Percentiles rank a stretch among this genome's conserved stretches.
Conservation (phyloP, 1,140 invertebrate genomes). For the Formica selysi region DNA sequence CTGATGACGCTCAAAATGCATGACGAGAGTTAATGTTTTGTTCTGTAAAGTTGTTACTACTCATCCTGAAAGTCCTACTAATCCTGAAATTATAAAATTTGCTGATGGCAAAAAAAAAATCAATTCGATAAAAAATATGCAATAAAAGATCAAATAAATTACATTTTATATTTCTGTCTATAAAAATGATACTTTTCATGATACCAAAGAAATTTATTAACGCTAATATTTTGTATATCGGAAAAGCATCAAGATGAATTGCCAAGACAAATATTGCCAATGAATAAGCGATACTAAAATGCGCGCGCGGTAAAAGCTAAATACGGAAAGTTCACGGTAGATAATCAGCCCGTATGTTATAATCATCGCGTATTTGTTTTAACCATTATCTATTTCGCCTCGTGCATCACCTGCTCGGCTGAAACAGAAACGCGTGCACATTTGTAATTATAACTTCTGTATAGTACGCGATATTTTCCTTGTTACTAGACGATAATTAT, state of each 20-base stretch:
- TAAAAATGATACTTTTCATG: neutral
- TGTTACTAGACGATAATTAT: slow-evolving; percentile 42
- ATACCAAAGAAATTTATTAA: neutral
- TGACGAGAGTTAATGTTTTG: slow-evolving; percentile 75
- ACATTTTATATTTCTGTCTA: neutral
- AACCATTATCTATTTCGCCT: slow-evolving; percentile 81
- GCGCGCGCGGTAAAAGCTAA: slow-evolving; percentile 76
- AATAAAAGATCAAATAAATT: neutral
- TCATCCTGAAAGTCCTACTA: slow-evolving; percentile 16
- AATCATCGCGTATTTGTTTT: slow-evolving; percentile 84
- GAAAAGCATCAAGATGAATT: slow-evolving; percentile 38
- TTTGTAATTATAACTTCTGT: slow-evolving; percentile 55
- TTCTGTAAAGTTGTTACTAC: slow-evolving; percentile 68
- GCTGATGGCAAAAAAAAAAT: neutral
- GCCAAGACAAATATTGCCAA: slow-evolving; percentile 39
- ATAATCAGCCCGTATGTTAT: slow-evolving; percentile 85
- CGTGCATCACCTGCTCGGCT: slow-evolving; percentile 81
- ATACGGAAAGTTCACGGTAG: slow-evolving; percentile 83
- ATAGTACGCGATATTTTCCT: slow-evolving; percentile 24
- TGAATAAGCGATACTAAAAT: slow-evolving; percentile 65
- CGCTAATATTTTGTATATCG: neutral
- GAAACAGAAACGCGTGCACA: slow-evolving; percentile 73
- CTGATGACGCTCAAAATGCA: slow-evolving; percentile 74
- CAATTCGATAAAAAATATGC: neutral
- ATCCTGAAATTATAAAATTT: neutral